Conservation (phyloP, 2,797 vertebrate species). For the Sciaenops ocellatus region DNA sequence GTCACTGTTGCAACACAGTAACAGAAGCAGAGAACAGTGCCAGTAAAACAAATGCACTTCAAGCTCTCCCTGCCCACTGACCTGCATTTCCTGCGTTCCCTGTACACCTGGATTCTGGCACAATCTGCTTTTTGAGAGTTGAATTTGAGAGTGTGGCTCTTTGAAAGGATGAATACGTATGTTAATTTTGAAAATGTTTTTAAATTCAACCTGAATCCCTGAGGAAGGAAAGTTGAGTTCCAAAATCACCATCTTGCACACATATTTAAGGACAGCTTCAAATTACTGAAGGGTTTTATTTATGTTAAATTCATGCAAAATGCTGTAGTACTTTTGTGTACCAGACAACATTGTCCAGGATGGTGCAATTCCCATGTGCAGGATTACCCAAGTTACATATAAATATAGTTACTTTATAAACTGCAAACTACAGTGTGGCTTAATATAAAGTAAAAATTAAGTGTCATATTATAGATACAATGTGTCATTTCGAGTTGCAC, state of each 20-base stretch:
- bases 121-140: constrained; percentile 31
- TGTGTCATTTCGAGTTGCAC: not conserved
- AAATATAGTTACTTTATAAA: not conserved
- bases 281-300: constrained; percentile 2
- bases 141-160: constrained; percentile 29
- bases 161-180: constrained; percentile 7
- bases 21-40: constrained; percentile 59
- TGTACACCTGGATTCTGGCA: constrained; percentile 57
- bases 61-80: constrained; percentile 68
- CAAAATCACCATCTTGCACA: constrained; percentile 3
- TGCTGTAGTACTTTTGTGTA: not conserved
- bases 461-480: not conserved
- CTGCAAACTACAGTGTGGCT: not conserved
- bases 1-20: constrained; percentile 54
- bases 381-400: not conserved
- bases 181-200: constrained; percentile 15
- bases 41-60: constrained; percentile 70
- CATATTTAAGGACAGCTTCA: not conserved
- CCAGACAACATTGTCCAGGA: not conserved
- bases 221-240: not conserved
- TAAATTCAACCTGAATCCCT: not conserved
- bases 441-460: not conserved
- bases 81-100: constrained; percentile 64
- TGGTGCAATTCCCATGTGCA: not conserved
- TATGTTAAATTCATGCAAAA: not conserved